Evolutionary conservation across 2,888 invertebrate genomes (phyloP).

Genomic region (Drosophila nigritarsus): DNA sequence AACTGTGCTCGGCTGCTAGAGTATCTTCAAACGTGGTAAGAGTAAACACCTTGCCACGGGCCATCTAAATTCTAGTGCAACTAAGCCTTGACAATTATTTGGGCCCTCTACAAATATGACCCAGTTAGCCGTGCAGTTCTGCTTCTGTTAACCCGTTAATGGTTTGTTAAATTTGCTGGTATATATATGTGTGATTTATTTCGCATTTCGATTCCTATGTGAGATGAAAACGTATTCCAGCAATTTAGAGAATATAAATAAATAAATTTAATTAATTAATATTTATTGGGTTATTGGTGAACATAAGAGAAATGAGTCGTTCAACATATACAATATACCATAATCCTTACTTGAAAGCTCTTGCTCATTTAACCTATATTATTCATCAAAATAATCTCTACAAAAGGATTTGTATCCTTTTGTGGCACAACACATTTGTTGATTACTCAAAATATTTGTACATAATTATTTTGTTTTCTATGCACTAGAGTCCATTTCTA

Average conservation of each 20-base stretch:
- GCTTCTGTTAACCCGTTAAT: not conserved
- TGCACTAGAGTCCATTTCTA: not conserved
- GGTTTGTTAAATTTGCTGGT: not conserved
- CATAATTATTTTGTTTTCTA: not conserved
- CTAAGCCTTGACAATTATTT: constrained; percentile 39
- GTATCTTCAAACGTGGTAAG: constrained; percentile 39
- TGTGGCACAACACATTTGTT: not conserved
- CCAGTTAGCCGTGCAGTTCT: not conserved
- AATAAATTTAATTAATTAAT: too few species aligned
- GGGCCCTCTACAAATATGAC: constrained; percentile 20
- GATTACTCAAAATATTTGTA: not conserved
- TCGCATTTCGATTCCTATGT: not conserved
- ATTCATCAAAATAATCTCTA: not conserved
- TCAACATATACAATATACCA: too few species aligned
- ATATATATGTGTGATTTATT: not conserved
- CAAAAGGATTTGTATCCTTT: not conserved
- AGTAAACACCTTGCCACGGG: constrained; percentile 48
- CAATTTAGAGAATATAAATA: not conserved
- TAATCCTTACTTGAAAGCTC: too few species aligned
- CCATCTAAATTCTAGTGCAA: constrained; percentile 7
- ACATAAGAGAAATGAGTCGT: too few species aligned
- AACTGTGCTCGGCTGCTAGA: constrained; percentile 1
- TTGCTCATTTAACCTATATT: not conserved
- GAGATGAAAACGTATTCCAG: not conserved
- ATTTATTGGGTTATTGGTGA: too few species aligned